Conservation (phyloP, 2,797 vertebrate species). For the Danio kyathit region DNA sequence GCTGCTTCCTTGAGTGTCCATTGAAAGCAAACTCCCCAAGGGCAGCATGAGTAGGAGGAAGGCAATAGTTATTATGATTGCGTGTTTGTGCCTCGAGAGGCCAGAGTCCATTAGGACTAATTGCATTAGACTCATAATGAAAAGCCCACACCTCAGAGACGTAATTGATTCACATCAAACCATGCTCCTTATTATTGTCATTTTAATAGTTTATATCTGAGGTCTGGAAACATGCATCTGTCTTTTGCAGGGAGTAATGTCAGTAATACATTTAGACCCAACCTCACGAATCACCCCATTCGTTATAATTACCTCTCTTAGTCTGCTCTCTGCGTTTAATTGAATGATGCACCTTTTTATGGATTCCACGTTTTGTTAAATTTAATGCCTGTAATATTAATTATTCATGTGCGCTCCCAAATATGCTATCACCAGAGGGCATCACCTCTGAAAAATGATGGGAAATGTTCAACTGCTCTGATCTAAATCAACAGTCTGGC, state of each 20-base stretch:
- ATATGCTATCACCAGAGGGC: not conserved
- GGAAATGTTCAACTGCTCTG: not conserved
- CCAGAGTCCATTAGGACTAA: conserved; percentile 58
- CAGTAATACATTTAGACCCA: conserved; percentile 42
- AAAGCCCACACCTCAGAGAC: conserved; percentile 41
- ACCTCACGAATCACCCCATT: conserved; percentile 18
- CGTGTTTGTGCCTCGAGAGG: conserved; percentile 42
- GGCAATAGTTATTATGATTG: conserved; percentile 47
- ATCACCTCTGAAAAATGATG: not conserved
- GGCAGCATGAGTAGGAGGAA: conserved; percentile 13
- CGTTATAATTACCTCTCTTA: conserved; percentile 36
- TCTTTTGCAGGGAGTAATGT: not conserved
- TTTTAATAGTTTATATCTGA: conserved; percentile 36
- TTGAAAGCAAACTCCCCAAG: conserved; percentile 36
- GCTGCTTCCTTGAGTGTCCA: not conserved
- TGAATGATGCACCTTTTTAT: conserved; percentile 31
- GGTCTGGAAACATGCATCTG: conserved; percentile 37
- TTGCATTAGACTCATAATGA: conserved; percentile 52
- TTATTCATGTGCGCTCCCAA: conserved; percentile 3
- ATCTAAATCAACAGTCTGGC: conserved; percentile 8
- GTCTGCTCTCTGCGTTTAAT: conserved; percentile 28
- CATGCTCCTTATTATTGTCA: conserved; percentile 26
- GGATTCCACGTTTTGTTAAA: not conserved
- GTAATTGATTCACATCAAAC: conserved; percentile 49
- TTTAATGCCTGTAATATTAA: conserved; percentile 6